phyloP scores from a whole-genome alignment of 1,140 invertebrate genomes.

The Mycetomoellerius zeteki region DNA sequence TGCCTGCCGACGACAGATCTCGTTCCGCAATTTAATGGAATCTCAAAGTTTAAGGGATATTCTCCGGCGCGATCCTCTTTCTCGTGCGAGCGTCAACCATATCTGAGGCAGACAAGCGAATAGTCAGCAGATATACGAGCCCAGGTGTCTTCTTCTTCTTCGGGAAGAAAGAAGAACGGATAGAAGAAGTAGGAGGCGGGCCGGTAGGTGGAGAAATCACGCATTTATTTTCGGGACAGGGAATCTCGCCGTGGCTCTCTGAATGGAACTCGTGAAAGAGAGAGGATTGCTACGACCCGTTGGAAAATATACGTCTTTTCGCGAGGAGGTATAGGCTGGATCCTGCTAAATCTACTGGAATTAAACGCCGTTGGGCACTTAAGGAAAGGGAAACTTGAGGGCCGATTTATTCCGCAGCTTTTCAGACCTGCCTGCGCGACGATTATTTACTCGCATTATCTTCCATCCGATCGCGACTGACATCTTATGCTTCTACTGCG shows the following conservation, averaged over 20 bases:
- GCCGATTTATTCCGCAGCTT: constrained; percentile 57
- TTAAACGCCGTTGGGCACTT: constrained; percentile 73
- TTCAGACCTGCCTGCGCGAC: neutral
- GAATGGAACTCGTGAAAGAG: constrained; percentile 59
- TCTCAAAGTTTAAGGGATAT: constrained; percentile 76
- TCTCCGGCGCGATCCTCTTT: constrained; percentile 58
- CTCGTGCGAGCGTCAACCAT: constrained; percentile 67
- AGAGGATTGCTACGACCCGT: constrained; percentile 38
- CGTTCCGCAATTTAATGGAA: constrained; percentile 75
- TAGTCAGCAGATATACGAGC: constrained; percentile 77
- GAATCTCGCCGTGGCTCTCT: constrained; percentile 64
- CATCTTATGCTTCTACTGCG: constrained; percentile 1
- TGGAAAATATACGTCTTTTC: constrained; percentile 67
- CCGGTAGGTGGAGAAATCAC: constrained; percentile 60
- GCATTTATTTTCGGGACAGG: constrained; percentile 73
- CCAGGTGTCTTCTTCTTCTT: constrained; percentile 41
- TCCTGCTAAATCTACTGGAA: constrained; percentile 76
- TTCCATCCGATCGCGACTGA: constrained; percentile 5
- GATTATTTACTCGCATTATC: constrained; percentile 46
- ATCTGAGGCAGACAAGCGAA: constrained; percentile 77
- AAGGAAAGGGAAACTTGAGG: constrained; percentile 62
- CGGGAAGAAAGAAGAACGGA: constrained; percentile 29
- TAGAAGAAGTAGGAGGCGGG: neutral
- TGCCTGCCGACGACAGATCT: constrained; percentile 70
- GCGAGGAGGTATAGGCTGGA: constrained; percentile 64